A percentile compares a stretch with the other conserved stretches of the same genome.
Evolutionary conservation across 2,888 invertebrate species (phyloP).

Genomic region (Leptinotarsa peninsularis): DNA sequence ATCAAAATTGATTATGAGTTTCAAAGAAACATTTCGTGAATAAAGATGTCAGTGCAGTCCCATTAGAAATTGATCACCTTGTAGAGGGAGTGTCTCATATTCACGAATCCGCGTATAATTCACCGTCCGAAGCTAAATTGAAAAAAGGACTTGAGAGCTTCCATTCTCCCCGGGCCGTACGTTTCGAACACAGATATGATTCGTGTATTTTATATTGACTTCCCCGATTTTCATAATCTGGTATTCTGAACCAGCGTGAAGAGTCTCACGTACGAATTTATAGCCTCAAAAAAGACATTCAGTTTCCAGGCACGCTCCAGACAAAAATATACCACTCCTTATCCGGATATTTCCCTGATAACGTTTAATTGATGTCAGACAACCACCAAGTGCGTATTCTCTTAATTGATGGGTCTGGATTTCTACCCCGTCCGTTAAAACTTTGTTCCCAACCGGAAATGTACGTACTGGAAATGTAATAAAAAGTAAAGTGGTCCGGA

Average conservation of each 20-base stretch:
- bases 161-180: neutral
- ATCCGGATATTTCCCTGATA: conserved; percentile 22
- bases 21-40: too few species aligned
- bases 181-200: neutral
- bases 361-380: conserved; percentile 31
- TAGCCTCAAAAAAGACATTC: conserved; percentile 27
- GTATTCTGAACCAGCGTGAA: conserved; percentile 4
- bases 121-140: too few species aligned
- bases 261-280: conserved; percentile 26
- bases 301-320: conserved; percentile 29
- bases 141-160: too few species aligned
- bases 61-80: too few species aligned
- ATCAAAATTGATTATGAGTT: too few species aligned
- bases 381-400: conserved; percentile 22
- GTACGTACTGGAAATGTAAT: neutral
- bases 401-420: neutral
- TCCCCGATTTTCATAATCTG: conserved; percentile 14
- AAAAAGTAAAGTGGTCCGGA: conserved; percentile 28
- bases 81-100: too few species aligned
- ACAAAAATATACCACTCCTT: conserved; percentile 14
- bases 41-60: too few species aligned
- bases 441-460: neutral
- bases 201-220: conserved; percentile 7
- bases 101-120: too few species aligned
- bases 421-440: neutral